A percentile compares a stretch with the other conserved stretches of the same genome.
Conservation (phyloP, 2,888 invertebrate genomes). For the Cybosia mesomella region DNA sequence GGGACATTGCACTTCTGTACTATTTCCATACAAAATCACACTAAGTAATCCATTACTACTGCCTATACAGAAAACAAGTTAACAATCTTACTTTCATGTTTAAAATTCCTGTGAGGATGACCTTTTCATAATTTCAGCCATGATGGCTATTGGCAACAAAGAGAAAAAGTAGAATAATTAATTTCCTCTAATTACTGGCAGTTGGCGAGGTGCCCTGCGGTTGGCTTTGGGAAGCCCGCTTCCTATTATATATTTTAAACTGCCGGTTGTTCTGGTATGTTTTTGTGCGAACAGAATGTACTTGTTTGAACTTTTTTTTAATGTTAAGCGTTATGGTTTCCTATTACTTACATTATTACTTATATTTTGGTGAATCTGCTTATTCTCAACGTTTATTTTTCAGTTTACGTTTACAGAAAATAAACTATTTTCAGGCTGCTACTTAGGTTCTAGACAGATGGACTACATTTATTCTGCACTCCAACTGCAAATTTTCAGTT, state of each 20-base stretch:
- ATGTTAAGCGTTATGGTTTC: background rate
- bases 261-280: background rate
- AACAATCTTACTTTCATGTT: background rate
- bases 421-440: no score
- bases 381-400: no score
- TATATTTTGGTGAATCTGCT: no score
- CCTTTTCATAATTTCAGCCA: conserved; percentile 8
- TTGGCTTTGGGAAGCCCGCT: conserved; percentile 11
- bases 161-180: conserved; percentile 41
- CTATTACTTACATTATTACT: background rate
- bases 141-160: conserved; percentile 41
- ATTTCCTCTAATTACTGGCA: conserved; percentile 43
- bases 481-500: no score
- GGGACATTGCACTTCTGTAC: no score
- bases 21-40: no score
- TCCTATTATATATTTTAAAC: conserved; percentile 16
- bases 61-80: no score
- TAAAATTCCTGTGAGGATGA: background rate
- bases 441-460: no score
- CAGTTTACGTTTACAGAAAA: no score
- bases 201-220: conserved; percentile 40
- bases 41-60: no score
- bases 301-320: background rate
- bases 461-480: no score
- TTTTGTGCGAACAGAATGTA: background rate